Evolutionary conservation across 2,888 invertebrate species (phyloP).

Genomic region (Mythimna pallens): DNA sequence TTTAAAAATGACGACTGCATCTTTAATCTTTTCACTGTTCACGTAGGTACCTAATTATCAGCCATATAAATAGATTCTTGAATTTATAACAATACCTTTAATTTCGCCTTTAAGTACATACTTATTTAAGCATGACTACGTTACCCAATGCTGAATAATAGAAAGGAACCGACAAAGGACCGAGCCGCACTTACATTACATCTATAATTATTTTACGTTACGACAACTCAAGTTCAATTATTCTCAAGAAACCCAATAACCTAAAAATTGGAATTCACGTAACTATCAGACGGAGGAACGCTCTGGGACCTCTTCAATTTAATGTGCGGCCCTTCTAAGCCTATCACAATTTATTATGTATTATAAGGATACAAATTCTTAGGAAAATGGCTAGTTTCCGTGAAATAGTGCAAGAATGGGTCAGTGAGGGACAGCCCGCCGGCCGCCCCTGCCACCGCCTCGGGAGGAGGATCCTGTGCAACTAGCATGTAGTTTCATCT

Average conservation of each 20-base stretch:
- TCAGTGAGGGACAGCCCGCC: conserved; percentile 46
- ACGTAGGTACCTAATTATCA: no score
- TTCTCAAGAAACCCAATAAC: conserved; percentile 34
- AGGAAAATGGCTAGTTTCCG: conserved; percentile 64
- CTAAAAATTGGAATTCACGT: conserved; percentile 45
- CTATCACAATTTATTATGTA: conserved; percentile 62
- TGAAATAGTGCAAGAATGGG: conserved; percentile 65
- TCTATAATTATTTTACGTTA: conserved; percentile 24
- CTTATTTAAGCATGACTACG: background rate
- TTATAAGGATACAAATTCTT: conserved; percentile 69
- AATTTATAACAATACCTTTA: conserved; percentile 1
- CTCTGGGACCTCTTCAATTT: conserved; percentile 52
- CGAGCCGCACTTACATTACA: background rate
- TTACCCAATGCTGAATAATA: conserved; percentile 13
- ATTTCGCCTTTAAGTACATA: background rate
- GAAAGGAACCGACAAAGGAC: conserved; percentile 8
- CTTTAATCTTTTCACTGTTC: no score
- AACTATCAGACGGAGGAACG: conserved; percentile 39
- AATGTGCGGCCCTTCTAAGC: conserved; percentile 65
- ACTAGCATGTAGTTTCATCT: conserved; percentile 80
- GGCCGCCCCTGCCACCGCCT: conserved; percentile 38
- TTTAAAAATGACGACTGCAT: no score
- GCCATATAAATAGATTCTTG: no score
- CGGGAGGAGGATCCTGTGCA: conserved; percentile 70
- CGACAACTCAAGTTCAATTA: conserved; percentile 39